A percentile compares a stretch with the other conserved stretches of the same genome.
phyloP scores from a whole-genome alignment of 1,140 invertebrate genomes.

The Octopus sinensis region DNA sequence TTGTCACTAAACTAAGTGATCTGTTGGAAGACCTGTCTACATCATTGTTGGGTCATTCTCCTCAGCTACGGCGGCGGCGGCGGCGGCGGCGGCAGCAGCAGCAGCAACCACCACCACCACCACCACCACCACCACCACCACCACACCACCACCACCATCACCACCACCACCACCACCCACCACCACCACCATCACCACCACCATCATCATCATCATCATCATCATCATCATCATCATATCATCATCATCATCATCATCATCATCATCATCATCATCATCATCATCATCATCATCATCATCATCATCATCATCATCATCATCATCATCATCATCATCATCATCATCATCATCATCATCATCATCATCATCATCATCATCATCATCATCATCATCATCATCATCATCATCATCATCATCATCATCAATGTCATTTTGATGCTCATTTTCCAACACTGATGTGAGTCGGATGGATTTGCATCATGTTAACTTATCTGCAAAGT shows the following conservation, averaged over 20 bases:
- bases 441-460: neutral
- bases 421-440: neutral
- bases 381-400: conserved; percentile 4
- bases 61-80: too few species aligned
- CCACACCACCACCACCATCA: too few species aligned
- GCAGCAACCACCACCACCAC: too few species aligned
- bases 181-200: too few species aligned
- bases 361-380: conserved; percentile 13
- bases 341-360: neutral
- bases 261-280: conserved; percentile 22
- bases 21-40: too few species aligned
- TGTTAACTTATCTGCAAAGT: neutral
- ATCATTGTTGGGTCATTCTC: too few species aligned
- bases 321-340: conserved; percentile 14
- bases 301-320: conserved; percentile 11
- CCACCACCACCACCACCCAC: too few species aligned
- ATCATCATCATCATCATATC: too few species aligned
- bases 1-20: too few species aligned
- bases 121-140: too few species aligned
- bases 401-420: neutral
- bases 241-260: too few species aligned
- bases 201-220: conserved; percentile 14
- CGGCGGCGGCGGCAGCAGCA: too few species aligned
- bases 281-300: conserved; percentile 17
- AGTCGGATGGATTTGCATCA: neutral